These are phyloP conservation scores for Channa argus DNA, from an alignment of 2,113 vertebrate species.

Conservation along the genomic window DNA sequence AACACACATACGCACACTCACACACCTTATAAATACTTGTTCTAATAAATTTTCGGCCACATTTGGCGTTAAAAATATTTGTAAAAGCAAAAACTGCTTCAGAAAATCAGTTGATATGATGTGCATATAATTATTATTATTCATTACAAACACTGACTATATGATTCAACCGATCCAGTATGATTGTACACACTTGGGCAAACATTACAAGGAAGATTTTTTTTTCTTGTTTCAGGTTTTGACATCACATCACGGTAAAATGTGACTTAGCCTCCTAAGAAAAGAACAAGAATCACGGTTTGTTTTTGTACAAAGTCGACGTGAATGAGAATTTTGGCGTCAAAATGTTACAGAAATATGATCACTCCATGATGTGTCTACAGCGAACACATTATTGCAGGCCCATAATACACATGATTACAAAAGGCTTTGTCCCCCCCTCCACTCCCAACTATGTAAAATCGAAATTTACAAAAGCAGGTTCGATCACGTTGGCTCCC, in stretches of 20 bases:
- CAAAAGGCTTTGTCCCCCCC: conserved; percentile 48
- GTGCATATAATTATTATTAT: conserved; percentile 52
- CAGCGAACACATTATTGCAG: conserved; percentile 68
- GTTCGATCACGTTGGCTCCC: conserved; percentile 54
- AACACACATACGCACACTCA: conserved; percentile 53
- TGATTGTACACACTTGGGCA: conserved; percentile 58
- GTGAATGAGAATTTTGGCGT: conserved; percentile 50
- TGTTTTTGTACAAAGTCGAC: conserved; percentile 36
- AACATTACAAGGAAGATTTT: conserved; percentile 40
- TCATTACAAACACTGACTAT: conserved; percentile 71
- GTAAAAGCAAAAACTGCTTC: conserved; percentile 51
- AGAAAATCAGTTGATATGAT: conserved; percentile 59
- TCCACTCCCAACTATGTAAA: conserved; percentile 65
- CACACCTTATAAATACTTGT: conserved; percentile 79
- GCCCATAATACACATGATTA: conserved; percentile 65
- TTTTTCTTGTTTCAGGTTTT: conserved; percentile 34
- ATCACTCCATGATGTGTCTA: conserved; percentile 69
- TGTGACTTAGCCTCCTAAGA: conserved; percentile 55
- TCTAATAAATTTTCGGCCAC: conserved; percentile 75
- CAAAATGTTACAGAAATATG: conserved; percentile 58
- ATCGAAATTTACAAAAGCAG: conserved; percentile 64
- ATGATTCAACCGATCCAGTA: conserved; percentile 54
- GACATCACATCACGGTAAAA: conserved; percentile 51
- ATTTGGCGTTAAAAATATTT: conserved; percentile 65
- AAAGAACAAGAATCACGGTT: conserved; percentile 30